phyloP scores from a whole-genome alignment of 2,888 invertebrate genomes.

The Caenorhabditis parvicauda region DNA sequence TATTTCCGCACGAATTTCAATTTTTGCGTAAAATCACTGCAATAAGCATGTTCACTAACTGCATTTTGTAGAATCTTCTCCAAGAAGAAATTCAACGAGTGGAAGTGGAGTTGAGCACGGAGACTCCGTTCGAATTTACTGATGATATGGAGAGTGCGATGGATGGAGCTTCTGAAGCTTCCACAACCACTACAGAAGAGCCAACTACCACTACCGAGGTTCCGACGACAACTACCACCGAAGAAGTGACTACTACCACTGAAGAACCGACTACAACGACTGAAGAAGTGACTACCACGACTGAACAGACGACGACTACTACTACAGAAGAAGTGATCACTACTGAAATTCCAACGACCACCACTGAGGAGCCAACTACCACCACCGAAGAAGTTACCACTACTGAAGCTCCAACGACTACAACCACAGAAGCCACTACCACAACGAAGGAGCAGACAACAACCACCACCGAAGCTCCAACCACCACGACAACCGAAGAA shows the following conservation, averaged over 20 bases:
- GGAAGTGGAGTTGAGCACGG: too few species aligned
- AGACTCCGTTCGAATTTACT: too few species aligned
- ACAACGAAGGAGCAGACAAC: background rate
- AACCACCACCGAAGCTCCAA: background rate
- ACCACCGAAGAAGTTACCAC: constrained; percentile 1
- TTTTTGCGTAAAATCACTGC: too few species aligned
- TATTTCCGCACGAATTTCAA: too few species aligned
- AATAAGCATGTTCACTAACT: too few species aligned
- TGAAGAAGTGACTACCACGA: too few species aligned
- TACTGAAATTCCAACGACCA: constrained; percentile 2
- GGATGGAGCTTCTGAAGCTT: constrained; percentile 2
- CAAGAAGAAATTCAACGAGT: too few species aligned
- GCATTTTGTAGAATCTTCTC: too few species aligned
- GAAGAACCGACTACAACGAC: too few species aligned
- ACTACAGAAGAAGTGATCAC: constrained; percentile 8
- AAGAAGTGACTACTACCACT: background rate
- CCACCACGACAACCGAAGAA: constrained; percentile 2
- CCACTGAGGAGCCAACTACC: background rate
- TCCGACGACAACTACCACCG: background rate
- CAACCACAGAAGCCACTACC: background rate
- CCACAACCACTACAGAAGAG: constrained; percentile 3
- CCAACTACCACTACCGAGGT: constrained; percentile 5
- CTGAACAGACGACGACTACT: background rate
- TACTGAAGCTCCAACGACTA: background rate
- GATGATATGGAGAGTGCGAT: too few species aligned